Percentiles rank a stretch among this genome's conserved stretches.
Conservation (phyloP, 2,797 vertebrate species). For the Coreius guichenoti region DNA sequence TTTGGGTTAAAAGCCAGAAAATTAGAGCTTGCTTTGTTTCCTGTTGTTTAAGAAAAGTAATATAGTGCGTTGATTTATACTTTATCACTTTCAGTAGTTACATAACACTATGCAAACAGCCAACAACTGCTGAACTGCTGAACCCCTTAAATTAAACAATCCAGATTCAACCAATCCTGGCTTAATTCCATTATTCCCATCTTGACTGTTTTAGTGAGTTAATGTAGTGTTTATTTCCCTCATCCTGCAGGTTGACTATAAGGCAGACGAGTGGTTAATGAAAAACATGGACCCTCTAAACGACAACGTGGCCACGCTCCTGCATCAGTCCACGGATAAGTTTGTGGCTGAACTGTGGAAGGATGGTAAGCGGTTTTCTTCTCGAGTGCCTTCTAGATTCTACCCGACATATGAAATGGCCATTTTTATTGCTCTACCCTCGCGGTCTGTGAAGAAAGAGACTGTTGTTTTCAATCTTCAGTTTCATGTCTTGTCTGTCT, state of each 20-base stretch:
- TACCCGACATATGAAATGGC: slow-evolving; percentile 13
- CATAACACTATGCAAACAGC: background rate
- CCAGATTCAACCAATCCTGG: background rate
- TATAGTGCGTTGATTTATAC: background rate
- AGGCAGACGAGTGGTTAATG: slow-evolving; percentile 92
- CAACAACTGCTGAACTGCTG: background rate
- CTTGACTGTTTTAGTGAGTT: slow-evolving; percentile 15
- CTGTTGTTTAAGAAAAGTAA: slow-evolving; percentile 12
- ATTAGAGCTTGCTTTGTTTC: slow-evolving; percentile 15
- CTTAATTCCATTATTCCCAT: background rate
- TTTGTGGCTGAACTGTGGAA: slow-evolving; percentile 92
- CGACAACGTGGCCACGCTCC: slow-evolving; percentile 88
- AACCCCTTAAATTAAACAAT: background rate
- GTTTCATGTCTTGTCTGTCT: slow-evolving; percentile 5
- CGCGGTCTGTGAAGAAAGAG: slow-evolving; percentile 24
- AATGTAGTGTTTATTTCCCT: background rate
- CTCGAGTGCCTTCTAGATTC: slow-evolving; percentile 47
- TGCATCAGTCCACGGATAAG: slow-evolving; percentile 89
- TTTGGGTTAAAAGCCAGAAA: slow-evolving; percentile 23
- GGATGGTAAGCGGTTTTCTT: slow-evolving; percentile 79
- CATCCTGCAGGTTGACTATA: slow-evolving; percentile 85
- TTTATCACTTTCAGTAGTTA: slow-evolving; percentile 33
- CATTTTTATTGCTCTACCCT: slow-evolving; percentile 7
- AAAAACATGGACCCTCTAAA: slow-evolving; percentile 94
- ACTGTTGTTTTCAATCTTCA: slow-evolving; percentile 32